Evolutionary conservation across 2,888 invertebrate species (phyloP), one percentile per base, ranked within the genome.

Genomic region (Muschampia plurimacula): DNA sequence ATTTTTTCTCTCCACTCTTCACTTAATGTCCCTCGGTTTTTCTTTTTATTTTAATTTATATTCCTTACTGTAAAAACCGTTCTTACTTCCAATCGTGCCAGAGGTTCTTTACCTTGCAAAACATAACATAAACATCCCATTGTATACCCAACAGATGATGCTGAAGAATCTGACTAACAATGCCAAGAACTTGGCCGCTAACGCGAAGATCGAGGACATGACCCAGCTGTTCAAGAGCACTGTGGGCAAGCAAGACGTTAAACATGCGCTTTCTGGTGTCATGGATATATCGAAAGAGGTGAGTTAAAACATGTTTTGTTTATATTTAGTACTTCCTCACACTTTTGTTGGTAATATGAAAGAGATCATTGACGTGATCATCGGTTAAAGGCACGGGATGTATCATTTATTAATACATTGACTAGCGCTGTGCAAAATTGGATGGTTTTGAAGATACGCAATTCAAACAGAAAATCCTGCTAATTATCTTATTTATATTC

Each of bases 121-220:
- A 62, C 39, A 15, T n/a, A 62, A 39, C 15, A 39, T 2, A 15
- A 44, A 15, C 62, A 55, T 22, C 9, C 5, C 9, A 44, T 46
- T 46, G 46, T 64, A 68, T 73, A 9, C 55, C 88, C 28, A 36
- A 52, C 65, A 98, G 97, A 98, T 99, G 97, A 98, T 99, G 96
- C 96, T 98, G 89, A 98, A 98, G 91, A 98, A 98, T 88, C 91
- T 98, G 72, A 98, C 98, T 2, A 98, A 98, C 89, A 98, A 98
- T 86, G 98, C 98, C 0, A 98, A 98, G 93, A 98, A 98, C 88
- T 95, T 99, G 80, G 99, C 99, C 41, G 98, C 99, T 2, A 99
- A 99, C 88, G 99, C 99, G 9, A 99, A 99, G 95, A 99, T 99
- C 76, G 99, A 99, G 90, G 99, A 99, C 84, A 98, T 99, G 97